Conservation (phyloP, 2,888 invertebrate genomes). For the Drosophila phalerata region DNA sequence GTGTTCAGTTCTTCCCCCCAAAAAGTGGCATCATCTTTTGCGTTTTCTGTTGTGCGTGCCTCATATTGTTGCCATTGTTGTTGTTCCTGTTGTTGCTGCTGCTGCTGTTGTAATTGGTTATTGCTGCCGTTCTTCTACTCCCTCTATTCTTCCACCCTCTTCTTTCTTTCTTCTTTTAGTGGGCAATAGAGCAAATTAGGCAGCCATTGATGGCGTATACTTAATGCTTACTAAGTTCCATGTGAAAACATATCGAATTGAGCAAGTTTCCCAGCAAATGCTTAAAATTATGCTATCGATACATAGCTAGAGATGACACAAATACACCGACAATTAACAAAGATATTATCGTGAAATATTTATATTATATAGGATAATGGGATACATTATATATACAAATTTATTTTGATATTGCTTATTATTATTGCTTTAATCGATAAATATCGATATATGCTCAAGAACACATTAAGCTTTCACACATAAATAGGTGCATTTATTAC, state of each 20-base stretch:
- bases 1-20: not conserved
- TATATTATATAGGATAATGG: no score
- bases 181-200: slow-evolving; percentile 37
- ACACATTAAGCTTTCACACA: no score
- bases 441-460: no score
- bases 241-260: slow-evolving; percentile 11
- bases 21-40: slow-evolving; percentile 23
- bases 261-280: slow-evolving; percentile 2
- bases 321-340: not conserved
- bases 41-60: slow-evolving; percentile 46
- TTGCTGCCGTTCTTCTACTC: slow-evolving; percentile 29
- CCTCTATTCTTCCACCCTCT: not conserved
- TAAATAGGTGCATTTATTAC: no score
- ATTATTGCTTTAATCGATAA: no score
- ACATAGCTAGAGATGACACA: not conserved
- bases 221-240: slow-evolving; percentile 10
- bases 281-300: not conserved
- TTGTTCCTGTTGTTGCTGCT: slow-evolving; percentile 35
- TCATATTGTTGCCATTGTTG: slow-evolving; percentile 26
- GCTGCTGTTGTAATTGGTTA: slow-evolving; percentile 58
- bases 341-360: not conserved
- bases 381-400: no score
- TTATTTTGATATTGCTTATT: no score
- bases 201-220: slow-evolving; percentile 23
- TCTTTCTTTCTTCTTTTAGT: slow-evolving; percentile 8